Evolutionary conservation across 2,113 vertebrate species (phyloP).

Genomic region (Brienomyrus longianalis): DNA sequence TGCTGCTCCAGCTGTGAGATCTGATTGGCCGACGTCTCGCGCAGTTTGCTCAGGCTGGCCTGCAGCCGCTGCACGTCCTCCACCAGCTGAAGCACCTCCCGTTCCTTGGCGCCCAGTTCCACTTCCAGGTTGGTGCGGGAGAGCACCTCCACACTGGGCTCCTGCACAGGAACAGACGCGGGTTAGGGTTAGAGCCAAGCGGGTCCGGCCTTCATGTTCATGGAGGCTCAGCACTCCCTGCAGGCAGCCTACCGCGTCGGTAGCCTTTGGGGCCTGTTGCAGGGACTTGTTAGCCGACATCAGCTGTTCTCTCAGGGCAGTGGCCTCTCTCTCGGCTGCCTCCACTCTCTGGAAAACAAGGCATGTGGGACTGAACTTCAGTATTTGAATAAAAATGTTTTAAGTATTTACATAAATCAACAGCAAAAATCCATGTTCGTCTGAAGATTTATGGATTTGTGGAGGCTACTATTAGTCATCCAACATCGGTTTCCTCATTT

Average conservation of each 20-base stretch:
- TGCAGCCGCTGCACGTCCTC: constrained; percentile 96
- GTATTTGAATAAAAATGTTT: background rate
- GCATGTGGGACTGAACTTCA: background rate
- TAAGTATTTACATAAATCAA: background rate
- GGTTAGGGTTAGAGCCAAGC: too few relatives aligned
- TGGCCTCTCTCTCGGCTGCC: constrained; percentile 84
- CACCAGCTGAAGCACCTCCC: constrained; percentile 90
- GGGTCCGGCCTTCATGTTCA: too few relatives aligned
- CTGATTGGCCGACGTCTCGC: constrained; percentile 86
- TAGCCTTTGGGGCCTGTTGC: constrained; percentile 77
- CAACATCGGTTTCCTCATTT: background rate
- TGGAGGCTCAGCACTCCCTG: background rate
- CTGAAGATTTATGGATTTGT: background rate
- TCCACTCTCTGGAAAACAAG: constrained; percentile 77
- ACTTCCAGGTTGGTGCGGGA: constrained; percentile 83
- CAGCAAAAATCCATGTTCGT: background rate
- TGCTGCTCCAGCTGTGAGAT: constrained; percentile 91
- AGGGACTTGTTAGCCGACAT: constrained; percentile 84
- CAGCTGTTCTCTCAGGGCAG: constrained; percentile 85
- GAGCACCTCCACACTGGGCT: constrained; percentile 64
- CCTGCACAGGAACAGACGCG: background rate
- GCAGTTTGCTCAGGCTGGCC: constrained; percentile 88
- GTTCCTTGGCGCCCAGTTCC: constrained; percentile 88
- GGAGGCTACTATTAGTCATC: background rate
- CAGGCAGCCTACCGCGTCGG: constrained; percentile 74